Conservation (phyloP, 2,797 vertebrate genomes). For the Prionace glauca region DNA sequence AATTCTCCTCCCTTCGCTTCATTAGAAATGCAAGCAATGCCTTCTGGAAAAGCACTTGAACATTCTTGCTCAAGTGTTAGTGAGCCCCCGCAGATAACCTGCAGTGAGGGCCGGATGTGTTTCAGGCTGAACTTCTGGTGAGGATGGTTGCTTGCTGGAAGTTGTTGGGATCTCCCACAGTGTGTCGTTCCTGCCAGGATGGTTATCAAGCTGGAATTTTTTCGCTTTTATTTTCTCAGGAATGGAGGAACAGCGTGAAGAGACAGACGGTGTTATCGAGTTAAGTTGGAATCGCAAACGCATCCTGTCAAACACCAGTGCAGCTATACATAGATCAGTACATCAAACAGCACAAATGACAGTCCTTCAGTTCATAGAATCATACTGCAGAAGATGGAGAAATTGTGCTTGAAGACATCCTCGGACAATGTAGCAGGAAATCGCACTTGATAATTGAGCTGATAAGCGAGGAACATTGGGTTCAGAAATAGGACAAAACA, state of each 20-base stretch:
- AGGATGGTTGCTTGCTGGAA: neutral
- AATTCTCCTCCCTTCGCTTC: neutral
- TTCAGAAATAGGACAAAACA: neutral
- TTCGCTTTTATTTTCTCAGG: slow-evolving; percentile 17
- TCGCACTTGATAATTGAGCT: neutral
- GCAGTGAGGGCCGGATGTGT: slow-evolving; percentile 28
- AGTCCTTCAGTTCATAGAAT: neutral
- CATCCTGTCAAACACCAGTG: neutral
- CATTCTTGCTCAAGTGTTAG: neutral
- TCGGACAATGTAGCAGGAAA: neutral
- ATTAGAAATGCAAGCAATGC: neutral
- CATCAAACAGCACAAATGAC: neutral
- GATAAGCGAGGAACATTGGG: too few species aligned
- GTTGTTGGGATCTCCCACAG: neutral
- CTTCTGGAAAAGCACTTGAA: neutral
- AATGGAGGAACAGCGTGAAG: slow-evolving; percentile 30
- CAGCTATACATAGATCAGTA: neutral
- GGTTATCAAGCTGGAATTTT: neutral
- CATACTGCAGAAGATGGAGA: neutral
- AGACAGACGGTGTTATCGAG: neutral
- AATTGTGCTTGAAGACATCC: neutral
- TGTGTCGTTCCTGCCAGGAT: slow-evolving; percentile 16
- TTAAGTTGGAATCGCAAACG: neutral
- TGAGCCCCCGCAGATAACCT: slow-evolving; percentile 19
- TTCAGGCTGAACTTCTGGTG: slow-evolving; percentile 15